Evolutionary conservation across 2,888 invertebrate genomes (phyloP).

Genomic region (Chloromyia formosa): DNA sequence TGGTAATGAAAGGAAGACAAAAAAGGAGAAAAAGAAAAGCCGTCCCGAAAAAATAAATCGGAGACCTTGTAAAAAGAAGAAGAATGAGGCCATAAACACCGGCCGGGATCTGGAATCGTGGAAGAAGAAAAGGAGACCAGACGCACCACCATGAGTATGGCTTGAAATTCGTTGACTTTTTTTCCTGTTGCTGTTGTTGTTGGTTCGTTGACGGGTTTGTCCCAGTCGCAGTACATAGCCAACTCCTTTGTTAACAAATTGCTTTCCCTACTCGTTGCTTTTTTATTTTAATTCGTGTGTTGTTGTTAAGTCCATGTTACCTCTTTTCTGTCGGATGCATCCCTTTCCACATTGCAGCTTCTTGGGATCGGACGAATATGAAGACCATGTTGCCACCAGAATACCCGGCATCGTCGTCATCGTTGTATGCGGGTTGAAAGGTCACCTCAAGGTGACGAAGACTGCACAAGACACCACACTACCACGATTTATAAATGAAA

Average conservation of each 20-base stretch:
- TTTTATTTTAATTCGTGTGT: not conserved
- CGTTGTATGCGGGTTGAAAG: slow-evolving; percentile 20
- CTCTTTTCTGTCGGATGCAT: slow-evolving; percentile 28
- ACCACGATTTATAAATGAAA: slow-evolving; percentile 26
- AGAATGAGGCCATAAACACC: not conserved
- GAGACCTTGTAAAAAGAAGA: not conserved
- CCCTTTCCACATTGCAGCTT: too few species aligned
- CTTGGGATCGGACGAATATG: too few species aligned
- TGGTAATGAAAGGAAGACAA: too few species aligned
- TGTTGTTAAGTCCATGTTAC: too few species aligned
- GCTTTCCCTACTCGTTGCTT: too few species aligned
- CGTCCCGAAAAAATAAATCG: slow-evolving; percentile 14
- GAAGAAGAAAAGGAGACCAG: slow-evolving; percentile 15
- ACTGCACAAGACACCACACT: slow-evolving; percentile 20
- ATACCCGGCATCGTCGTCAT: not conserved
- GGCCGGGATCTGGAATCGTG: not conserved
- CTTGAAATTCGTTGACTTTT: not conserved
- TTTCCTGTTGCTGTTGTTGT: not conserved
- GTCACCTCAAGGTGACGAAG: slow-evolving; percentile 26
- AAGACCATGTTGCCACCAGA: not conserved
- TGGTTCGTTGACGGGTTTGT: not conserved
- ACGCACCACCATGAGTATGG: slow-evolving; percentile 8
- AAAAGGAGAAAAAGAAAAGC: too few species aligned
- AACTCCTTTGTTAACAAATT: too few species aligned
- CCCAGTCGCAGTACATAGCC: too few species aligned